A percentile compares a stretch with the other conserved stretches of the same genome.
Conservation (phyloP, 1,140 invertebrate genomes). For the Listronotus oregonensis region DNA sequence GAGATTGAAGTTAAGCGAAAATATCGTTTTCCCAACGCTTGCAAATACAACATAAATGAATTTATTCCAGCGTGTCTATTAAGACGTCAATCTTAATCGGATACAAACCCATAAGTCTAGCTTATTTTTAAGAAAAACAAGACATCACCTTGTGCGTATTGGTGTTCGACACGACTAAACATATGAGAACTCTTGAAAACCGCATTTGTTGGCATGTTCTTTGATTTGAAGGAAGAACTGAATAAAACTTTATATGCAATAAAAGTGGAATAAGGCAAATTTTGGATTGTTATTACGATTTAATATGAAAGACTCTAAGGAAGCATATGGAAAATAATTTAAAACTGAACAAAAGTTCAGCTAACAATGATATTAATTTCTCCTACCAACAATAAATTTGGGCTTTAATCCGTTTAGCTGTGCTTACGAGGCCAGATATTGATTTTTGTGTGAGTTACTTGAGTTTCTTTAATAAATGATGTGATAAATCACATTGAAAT, state of each 20-base stretch:
- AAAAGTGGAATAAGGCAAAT: too few species aligned
- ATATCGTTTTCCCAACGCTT: slow-evolving; percentile 34
- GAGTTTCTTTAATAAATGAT: too few species aligned
- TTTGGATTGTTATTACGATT: too few species aligned
- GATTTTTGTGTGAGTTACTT: too few species aligned
- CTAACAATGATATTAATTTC: too few species aligned
- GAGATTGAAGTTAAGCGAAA: slow-evolving; percentile 20
- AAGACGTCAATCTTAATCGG: slow-evolving; percentile 31
- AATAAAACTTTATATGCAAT: slow-evolving; percentile 8
- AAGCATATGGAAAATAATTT: too few species aligned
- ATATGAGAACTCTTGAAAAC: slow-evolving; percentile 6
- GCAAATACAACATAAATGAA: slow-evolving; percentile 24
- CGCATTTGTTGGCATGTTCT: slow-evolving; percentile 13
- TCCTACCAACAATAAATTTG: too few species aligned
- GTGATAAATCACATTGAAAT: too few species aligned
- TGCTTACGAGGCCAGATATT: too few species aligned
- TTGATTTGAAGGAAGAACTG: slow-evolving; percentile 3
- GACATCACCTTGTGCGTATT: slow-evolving; percentile 19
- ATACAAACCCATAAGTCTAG: slow-evolving; percentile 27
- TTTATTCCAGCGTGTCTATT: slow-evolving; percentile 35
- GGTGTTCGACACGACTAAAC: slow-evolving; percentile 29
- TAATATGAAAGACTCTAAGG: too few species aligned
- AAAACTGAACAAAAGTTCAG: too few species aligned
- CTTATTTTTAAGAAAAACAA: slow-evolving; percentile 28
- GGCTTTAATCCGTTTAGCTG: too few species aligned